Evolutionary conservation across 2,797 vertebrate genomes (phyloP), one percentile per base, ranked within the genome.

Genomic region (Lepilemur septentrionalis): DNA sequence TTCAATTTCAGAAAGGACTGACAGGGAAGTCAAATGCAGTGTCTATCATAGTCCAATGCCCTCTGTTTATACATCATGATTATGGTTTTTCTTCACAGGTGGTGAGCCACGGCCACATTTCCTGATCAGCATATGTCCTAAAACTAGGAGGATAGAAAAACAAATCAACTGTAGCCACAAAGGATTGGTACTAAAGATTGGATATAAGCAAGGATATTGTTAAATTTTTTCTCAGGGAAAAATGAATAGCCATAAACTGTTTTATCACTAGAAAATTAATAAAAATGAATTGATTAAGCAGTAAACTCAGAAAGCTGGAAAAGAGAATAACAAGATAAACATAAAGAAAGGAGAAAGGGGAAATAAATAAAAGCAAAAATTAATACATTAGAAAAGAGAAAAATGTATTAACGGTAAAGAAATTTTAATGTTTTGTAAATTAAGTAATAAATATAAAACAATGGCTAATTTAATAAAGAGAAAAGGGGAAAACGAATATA

Each of bases 401-500:
- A 86, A 61, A 32, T 32, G 0, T 41, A 43, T 32, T 75, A 88
- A 30, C 55, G 57, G 2, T 12, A 91, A 59, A 76, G 5, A 65
- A 12, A 75, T 67, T 82, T 85, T 57, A 52, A 82, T 61, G 14
- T 78, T 89, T 86, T 70, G 10, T 55, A 80, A 93, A 61, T 80
- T 93, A 82, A 95, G 25, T 75, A 41, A 80, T 75, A 75, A 91
- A 32, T 91, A 80, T 50, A 15, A 76, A 97, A 76, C 3, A 55
- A 80, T 52, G 23, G 4, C 13, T 28, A 72, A 76, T 38, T 69
- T 63, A 65, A 82, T 75, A 69, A 63, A 70, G 25, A 89, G 67
- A 73, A 52, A 78, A 28, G 12, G 14, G 9, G 17, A 35, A 55
- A 76, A 18, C n/a, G 5, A 67, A 91, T 61, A 41, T 0, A 88